A percentile compares a stretch with the other conserved stretches of the same genome.
Conservation (phyloP, 2,888 invertebrate genomes). For the Dolichopus griseipennis region DNA sequence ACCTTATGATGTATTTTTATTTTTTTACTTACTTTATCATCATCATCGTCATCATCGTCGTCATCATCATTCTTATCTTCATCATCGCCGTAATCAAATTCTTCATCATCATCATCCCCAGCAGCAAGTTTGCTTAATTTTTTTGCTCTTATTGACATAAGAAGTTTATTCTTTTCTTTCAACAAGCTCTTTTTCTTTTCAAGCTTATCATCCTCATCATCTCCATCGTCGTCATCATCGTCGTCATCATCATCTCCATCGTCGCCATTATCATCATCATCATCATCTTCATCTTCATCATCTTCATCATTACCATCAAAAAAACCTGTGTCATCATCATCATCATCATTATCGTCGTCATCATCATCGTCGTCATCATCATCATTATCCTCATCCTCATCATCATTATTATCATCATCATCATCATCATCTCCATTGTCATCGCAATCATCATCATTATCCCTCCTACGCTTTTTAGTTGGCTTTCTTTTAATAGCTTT, state of each 20-base stretch:
- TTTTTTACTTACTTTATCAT: slow-evolving; percentile 27
- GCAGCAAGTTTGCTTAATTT: background rate
- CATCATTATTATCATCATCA: slow-evolving; percentile 40
- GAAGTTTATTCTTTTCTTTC: background rate
- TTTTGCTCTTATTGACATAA: background rate
- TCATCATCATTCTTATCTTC: slow-evolving; percentile 36
- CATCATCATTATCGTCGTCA: slow-evolving; percentile 39
- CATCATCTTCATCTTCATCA: slow-evolving; percentile 45
- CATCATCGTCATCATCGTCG: slow-evolving; percentile 32
- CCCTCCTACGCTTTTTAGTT: slow-evolving; percentile 28
- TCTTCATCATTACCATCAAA: slow-evolving; percentile 28
- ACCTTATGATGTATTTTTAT: background rate
- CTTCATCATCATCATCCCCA: slow-evolving; percentile 41
- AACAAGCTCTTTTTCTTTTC: slow-evolving; percentile 21
- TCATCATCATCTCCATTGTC: slow-evolving; percentile 42
- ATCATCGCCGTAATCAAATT: slow-evolving; percentile 41
- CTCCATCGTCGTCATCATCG: slow-evolving; percentile 41
- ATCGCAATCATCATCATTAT: slow-evolving; percentile 40
- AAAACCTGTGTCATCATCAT: slow-evolving; percentile 31
- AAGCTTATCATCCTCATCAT: slow-evolving; percentile 30
- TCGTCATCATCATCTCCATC: slow-evolving; percentile 32
- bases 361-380: slow-evolving; percentile 29
- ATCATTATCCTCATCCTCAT: slow-evolving; percentile 24
- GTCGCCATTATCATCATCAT: slow-evolving; percentile 39
- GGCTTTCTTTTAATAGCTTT: too few species aligned